Evolutionary conservation across 1,140 invertebrate species (phyloP), one percentile per base, ranked within the genome.

Genomic region (Zeugodacus cucurbitae): DNA sequence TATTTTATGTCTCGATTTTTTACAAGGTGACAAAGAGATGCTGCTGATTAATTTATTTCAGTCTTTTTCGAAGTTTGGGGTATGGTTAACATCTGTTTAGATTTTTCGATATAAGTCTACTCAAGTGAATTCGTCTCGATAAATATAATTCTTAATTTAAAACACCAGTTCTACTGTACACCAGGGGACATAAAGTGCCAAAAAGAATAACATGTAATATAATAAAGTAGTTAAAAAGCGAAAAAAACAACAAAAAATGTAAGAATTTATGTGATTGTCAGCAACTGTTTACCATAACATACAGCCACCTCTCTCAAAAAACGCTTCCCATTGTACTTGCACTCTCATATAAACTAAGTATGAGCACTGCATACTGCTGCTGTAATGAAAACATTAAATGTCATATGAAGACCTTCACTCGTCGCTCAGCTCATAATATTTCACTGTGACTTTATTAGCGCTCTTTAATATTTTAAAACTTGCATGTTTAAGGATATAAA

Each of bases 371-470:
- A 5, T 20, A 74, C n/a, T 74, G 34, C n/a, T 74, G 34, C 32
- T 20, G 32, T 74, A 74, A 74, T 74, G 67, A 74, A 74, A 74
- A 74, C 34, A 41, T 37, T 74, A 74, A 67, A 34, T 67, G 64
- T 67, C 32, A 67, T 32, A 32, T 67, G 64, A 26, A 67, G 29
- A 34, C 14, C 14, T 17, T 34, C 14, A 17, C 8, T 34, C 29
- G 2, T 1, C 58, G 20, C 26, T 64, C 62, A 64, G 29, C 62
- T 64, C 62, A 10, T 64, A 64, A 64, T 64, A 32, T 14, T 11
- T 48, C 14, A 10, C 44, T 48, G 48, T 20, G 48, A 20, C 11
- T 54, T 54, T 54, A 54, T 54, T 54, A 17, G 48, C 48, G 1
- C 3, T 5, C 17, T 54, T 54, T 54, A 54, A 54, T 2, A 1